Base-by-base conservation (phyloP, 2,888 invertebrate species). In the Steinernema scapterisci region DNA sequence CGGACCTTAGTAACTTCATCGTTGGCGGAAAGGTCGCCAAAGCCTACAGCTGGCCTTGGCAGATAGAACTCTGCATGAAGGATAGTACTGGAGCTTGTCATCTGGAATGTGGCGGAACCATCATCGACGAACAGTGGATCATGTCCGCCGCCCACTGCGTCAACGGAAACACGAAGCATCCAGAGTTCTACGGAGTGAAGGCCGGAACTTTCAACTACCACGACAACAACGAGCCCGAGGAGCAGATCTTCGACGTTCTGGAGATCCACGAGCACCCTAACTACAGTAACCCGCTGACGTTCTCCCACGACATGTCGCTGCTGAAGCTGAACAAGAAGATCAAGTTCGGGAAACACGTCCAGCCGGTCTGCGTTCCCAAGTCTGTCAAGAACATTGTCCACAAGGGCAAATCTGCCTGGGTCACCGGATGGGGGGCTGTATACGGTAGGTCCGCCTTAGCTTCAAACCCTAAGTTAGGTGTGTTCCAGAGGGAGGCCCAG, bases 361-460 rank as follows among this genome's bases (percentile, higher is more conserved):
- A 95, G 63, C 95, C 95, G 0, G 95, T 95, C 7, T 95, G 95
- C 87, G 89, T 95, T 51, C 95, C 95, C 21, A 87, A 92, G 91
- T 75, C 92, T 91, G 76, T 63, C n/a, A 27, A 19, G 9, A 71
- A 76, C 27, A 45, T 76, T 25, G 70, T 73, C 46, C 71, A 54
- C 44, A 63, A 25, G 25, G 76, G 76, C 16, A 76, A 54, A 38
- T 46, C 73, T 19, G 63, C 71, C 27, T 73, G 51, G 9, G 76
- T 76, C 63, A 76, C 74, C 25, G 76, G 76, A 13, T 76, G 76
- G 76, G 76, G 76, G 9, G 71, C 76, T 11, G 21, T 27, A 1
- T 43, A 21, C 23, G 54, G 73, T 73, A 56, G 21, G 43, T 16
- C 43, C 43, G 43, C 11, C 16, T 23, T 16, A 11, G 11, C 43